Conservation (phyloP, 2,888 invertebrate genomes). For the Caenorhabditis japonica region DNA sequence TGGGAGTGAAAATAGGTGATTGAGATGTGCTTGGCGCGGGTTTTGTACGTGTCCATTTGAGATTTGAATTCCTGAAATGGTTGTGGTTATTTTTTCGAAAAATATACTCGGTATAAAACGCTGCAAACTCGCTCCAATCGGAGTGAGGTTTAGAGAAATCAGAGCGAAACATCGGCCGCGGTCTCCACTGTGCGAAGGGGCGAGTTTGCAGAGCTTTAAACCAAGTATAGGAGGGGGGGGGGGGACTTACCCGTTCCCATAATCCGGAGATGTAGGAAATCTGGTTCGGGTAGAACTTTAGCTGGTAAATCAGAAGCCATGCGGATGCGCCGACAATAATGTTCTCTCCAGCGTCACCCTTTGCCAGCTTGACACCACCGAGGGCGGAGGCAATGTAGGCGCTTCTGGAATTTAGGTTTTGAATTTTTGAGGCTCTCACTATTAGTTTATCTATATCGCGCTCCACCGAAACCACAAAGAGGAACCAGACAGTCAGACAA, state of each 20-base stretch:
- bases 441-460: too few relatives aligned
- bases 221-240: too few relatives aligned
- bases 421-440: too few relatives aligned
- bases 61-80: constrained; percentile 64
- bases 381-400: constrained; percentile 68
- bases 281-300: constrained; percentile 67
- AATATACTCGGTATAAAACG: too few relatives aligned
- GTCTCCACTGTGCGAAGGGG: too few relatives aligned
- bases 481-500: too few relatives aligned
- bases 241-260: constrained; percentile 66
- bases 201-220: neutral
- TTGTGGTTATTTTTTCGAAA: too few relatives aligned
- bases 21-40: constrained; percentile 56
- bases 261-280: constrained; percentile 65
- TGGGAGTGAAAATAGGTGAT: constrained; percentile 80
- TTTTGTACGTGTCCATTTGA: constrained; percentile 59
- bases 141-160: too few relatives aligned
- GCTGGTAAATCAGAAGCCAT: constrained; percentile 72
- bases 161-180: too few relatives aligned
- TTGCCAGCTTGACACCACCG: constrained; percentile 63
- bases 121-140: too few relatives aligned
- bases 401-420: constrained; percentile 43
- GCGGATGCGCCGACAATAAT: constrained; percentile 66
- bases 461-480: too few relatives aligned
- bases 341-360: constrained; percentile 54